These are phyloP conservation scores for Labeo rohita DNA, from an alignment of 2,113 vertebrate species.

Conservation along the genomic window DNA sequence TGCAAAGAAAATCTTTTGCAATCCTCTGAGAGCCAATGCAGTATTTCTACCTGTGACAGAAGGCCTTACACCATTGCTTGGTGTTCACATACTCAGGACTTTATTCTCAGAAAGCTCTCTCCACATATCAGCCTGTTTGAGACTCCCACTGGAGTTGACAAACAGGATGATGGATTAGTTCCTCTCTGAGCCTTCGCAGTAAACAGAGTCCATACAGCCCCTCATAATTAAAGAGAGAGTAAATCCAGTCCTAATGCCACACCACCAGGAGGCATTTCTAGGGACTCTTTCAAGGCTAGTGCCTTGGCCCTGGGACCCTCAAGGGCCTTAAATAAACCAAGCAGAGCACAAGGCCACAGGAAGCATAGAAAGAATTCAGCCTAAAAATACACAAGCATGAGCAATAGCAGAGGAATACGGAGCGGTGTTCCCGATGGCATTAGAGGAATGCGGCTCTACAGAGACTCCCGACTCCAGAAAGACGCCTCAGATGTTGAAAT, in stretches of 20 bases:
- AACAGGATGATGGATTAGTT: slow-evolving; percentile 55
- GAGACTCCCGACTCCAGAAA: not conserved
- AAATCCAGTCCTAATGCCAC: slow-evolving; percentile 32
- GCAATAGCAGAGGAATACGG: slow-evolving; percentile 45
- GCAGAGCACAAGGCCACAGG: slow-evolving; percentile 40
- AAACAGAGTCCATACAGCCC: slow-evolving; percentile 31
- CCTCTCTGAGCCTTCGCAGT: slow-evolving; percentile 41
- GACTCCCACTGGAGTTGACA: slow-evolving; percentile 42
- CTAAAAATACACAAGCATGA: slow-evolving; percentile 61
- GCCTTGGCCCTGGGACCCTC: not conserved
- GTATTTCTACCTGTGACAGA: slow-evolving; percentile 9
- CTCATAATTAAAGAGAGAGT: slow-evolving; percentile 41
- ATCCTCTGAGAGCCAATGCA: slow-evolving; percentile 1
- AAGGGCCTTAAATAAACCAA: slow-evolving; percentile 46
- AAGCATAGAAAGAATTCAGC: slow-evolving; percentile 55
- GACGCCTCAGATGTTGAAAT: slow-evolving; percentile 47
- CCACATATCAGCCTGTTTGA: slow-evolving; percentile 41
- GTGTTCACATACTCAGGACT: slow-evolving; percentile 2
- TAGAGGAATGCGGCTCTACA: slow-evolving; percentile 63
- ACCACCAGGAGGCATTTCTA: slow-evolving; percentile 32
- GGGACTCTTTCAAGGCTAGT: slow-evolving; percentile 17
- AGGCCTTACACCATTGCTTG: not conserved
- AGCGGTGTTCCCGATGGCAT: slow-evolving; percentile 63
- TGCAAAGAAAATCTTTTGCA: slow-evolving; percentile 3
- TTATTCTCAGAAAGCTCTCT: slow-evolving; percentile 19